A percentile compares a stretch with the other conserved stretches of the same genome.
These are phyloP conservation scores for Thomomys bottae DNA, from an alignment of 2,113 vertebrate genomes.

Conservation along the genomic window DNA sequence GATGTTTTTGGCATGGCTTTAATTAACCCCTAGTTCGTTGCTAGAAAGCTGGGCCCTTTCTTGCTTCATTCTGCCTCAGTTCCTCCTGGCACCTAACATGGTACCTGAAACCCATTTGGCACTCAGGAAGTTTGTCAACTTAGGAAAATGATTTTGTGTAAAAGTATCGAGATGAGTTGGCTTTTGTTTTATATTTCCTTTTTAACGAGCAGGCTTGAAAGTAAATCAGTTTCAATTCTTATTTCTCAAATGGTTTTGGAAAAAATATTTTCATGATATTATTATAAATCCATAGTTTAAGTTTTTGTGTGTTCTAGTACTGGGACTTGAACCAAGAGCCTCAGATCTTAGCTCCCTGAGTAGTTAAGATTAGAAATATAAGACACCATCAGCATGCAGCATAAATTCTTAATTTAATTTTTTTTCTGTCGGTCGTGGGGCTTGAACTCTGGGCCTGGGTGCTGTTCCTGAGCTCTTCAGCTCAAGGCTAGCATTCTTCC, in stretches of 20 bases:
- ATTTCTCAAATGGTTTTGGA: conserved; percentile 30
- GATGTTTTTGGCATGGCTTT: background rate
- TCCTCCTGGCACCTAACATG: background rate
- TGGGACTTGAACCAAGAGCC: too few species aligned
- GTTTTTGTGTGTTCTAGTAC: background rate
- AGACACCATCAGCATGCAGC: too few species aligned
- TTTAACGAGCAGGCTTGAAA: conserved; percentile 34
- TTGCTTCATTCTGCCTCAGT: background rate
- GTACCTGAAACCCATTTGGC: background rate
- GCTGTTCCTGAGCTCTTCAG: too few species aligned
- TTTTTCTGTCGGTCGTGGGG: too few species aligned
- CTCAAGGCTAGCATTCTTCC: too few species aligned
- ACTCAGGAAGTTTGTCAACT: background rate
- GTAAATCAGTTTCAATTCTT: background rate
- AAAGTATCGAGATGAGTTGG: background rate
- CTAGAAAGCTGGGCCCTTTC: background rate
- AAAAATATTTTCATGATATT: background rate
- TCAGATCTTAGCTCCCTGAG: too few species aligned
- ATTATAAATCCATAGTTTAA: conserved; percentile 21
- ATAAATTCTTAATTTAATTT: too few species aligned
- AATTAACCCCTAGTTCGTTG: background rate
- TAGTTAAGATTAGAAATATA: too few species aligned
- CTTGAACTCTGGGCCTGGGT: too few species aligned
- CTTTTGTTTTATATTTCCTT: conserved; percentile 37
- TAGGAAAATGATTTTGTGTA: background rate